Evolutionary conservation across 2,888 invertebrate genomes (phyloP).

Genomic region (Harpagoxenus sublaevis): DNA sequence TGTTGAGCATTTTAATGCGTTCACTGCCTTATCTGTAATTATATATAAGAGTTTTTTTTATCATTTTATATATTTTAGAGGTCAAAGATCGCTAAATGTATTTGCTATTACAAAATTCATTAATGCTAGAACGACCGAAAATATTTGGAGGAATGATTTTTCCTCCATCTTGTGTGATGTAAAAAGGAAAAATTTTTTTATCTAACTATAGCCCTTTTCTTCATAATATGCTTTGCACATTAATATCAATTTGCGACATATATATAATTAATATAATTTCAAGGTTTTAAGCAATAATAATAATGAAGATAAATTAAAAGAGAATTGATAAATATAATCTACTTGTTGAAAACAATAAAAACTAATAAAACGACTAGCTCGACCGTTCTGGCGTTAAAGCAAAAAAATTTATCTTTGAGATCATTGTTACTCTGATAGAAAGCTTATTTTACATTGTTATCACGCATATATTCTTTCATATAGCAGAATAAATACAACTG

Average conservation of each 20-base stretch:
- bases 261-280: not conserved
- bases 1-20: slow-evolving; percentile 12
- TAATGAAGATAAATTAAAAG: not conserved
- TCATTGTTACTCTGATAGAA: not conserved
- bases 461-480: not conserved
- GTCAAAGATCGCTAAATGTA: slow-evolving; percentile 6
- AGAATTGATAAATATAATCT: not conserved
- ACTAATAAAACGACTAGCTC: not conserved
- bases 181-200: not conserved
- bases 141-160: not conserved
- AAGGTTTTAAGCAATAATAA: not conserved
- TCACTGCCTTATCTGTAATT: slow-evolving; percentile 31
- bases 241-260: not conserved
- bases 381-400: not conserved
- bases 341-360: not conserved
- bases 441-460: not conserved
- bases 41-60: not conserved
- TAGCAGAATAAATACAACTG: not conserved
- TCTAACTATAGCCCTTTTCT: not conserved
- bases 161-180: not conserved
- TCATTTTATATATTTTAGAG: slow-evolving; percentile 2
- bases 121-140: not conserved
- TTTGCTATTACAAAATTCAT: slow-evolving; percentile 12
- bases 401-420: not conserved
- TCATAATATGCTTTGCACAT: not conserved